Conservation (phyloP, 2,113 vertebrate species). For the Barnardius zonarius region DNA sequence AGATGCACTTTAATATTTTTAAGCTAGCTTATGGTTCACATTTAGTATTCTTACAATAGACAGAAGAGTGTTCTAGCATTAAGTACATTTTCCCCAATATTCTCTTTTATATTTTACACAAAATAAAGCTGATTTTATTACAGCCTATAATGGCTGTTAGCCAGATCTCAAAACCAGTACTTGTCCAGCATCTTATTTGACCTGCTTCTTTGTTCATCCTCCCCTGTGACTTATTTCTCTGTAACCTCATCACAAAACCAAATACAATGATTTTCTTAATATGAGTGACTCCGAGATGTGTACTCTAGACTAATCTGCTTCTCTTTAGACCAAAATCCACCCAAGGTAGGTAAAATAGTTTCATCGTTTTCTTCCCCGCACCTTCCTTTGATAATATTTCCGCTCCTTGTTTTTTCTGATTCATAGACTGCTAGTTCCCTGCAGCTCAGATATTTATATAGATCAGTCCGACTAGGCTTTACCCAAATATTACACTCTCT, state of each 20-base stretch:
- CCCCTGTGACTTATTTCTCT: neutral
- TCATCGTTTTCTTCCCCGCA: neutral
- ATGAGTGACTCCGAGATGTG: neutral
- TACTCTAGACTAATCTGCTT: neutral
- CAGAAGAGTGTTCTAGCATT: too few relatives aligned
- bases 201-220: neutral
- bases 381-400: neutral
- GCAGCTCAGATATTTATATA: neutral
- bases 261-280: neutral
- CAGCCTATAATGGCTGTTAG: neutral
- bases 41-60: too few relatives aligned
- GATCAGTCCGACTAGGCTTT: neutral
- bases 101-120: slow-evolving; percentile 20
- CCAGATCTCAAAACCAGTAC: neutral
- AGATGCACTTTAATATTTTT: too few relatives aligned
- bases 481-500: neutral
- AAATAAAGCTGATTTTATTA: slow-evolving; percentile 26
- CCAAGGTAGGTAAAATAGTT: neutral
- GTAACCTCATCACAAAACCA: neutral
- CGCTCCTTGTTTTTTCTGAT: neutral
- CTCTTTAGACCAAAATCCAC: neutral
- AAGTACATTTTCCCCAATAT: too few relatives aligned
- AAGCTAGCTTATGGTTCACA: too few relatives aligned
- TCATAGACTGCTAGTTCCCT: neutral
- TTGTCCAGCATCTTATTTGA: neutral